Evolutionary conservation across 2,797 vertebrate genomes (phyloP).

Genomic region (Taenioides sp.): DNA sequence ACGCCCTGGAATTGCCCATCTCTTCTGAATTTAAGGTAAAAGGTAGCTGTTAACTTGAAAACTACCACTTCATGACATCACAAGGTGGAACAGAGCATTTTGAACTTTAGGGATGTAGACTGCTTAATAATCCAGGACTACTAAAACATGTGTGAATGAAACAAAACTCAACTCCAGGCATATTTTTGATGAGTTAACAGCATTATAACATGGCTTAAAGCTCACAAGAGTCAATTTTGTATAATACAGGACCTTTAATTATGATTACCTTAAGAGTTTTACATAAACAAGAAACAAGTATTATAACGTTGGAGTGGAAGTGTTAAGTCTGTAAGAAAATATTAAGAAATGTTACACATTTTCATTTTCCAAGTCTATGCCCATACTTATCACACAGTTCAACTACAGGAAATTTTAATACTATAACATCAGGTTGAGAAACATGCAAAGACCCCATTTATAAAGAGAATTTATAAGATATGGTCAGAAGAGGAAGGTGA

Average conservation of each 20-base stretch:
- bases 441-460: slow-evolving; percentile 28
- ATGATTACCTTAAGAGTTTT: not conserved
- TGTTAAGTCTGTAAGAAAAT: slow-evolving; percentile 9
- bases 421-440: slow-evolving; percentile 23
- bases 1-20: no score
- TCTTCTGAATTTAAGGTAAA: no score
- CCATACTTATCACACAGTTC: slow-evolving; percentile 3
- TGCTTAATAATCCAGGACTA: no score
- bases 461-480: not conserved
- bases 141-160: no score
- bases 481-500: not conserved
- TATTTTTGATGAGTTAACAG: no score
- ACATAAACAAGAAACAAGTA: not conserved
- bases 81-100: no score
- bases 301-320: slow-evolving; percentile 2
- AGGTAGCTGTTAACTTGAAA: no score
- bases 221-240: no score
- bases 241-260: not conserved
- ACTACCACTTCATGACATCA: no score
- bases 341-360: slow-evolving; percentile 9
- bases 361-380: slow-evolving; percentile 31
- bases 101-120: no score
- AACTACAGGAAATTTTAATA: slow-evolving; percentile 19
- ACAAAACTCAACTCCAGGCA: no score
- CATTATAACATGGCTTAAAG: no score